phyloP scores from a whole-genome alignment of 2,797 vertebrate genomes.

The Catamblyrhynchus diadema region DNA sequence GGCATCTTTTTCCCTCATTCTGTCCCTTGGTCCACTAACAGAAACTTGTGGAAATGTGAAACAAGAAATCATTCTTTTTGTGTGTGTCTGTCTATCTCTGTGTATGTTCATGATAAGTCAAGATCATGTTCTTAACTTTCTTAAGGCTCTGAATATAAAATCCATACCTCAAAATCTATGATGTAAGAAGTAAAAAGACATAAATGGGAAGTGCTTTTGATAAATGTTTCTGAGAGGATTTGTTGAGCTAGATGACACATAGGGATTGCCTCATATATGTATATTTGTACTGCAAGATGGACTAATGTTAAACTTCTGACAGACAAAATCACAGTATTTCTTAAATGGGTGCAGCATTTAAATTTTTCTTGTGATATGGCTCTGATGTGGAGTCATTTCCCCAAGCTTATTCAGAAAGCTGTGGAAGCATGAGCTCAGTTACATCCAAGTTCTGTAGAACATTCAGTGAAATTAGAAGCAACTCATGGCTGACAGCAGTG shows the following conservation, averaged over 20 bases:
- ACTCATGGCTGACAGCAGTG: neutral
- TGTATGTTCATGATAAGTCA: neutral
- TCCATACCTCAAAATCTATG: neutral
- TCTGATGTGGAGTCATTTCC: neutral
- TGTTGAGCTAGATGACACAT: neutral
- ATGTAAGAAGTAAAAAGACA: neutral
- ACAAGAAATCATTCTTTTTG: neutral
- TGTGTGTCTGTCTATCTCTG: neutral
- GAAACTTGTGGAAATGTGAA: neutral
- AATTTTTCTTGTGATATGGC: neutral
- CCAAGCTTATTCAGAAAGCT: neutral
- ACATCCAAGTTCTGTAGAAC: neutral
- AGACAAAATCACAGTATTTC: neutral
- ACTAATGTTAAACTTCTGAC: neutral
- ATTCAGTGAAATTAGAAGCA: neutral
- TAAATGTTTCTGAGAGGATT: constrained; percentile 1
- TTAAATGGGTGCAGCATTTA: neutral
- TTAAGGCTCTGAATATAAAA: neutral
- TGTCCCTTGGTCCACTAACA: neutral
- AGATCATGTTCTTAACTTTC: neutral
- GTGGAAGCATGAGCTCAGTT: neutral
- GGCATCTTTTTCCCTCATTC: rapidly evolving
- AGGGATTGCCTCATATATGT: neutral
- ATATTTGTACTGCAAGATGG: neutral
- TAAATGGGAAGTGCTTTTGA: neutral